A percentile compares a stretch with the other conserved stretches of the same genome.
phyloP scores from a whole-genome alignment of 2,113 vertebrate species.

The Alosa alosa region DNA sequence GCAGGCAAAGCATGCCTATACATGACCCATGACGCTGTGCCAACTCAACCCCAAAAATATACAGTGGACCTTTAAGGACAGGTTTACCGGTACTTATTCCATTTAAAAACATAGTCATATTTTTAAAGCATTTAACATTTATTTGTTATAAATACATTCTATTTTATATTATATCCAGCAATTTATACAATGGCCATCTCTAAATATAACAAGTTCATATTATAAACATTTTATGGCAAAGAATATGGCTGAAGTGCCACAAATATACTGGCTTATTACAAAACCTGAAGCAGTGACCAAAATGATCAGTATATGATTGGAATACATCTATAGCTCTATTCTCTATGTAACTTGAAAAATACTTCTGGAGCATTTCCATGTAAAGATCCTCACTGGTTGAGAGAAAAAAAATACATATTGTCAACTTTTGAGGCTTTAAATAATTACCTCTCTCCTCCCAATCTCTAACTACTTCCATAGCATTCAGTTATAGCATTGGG shows the following conservation, averaged over 20 bases:
- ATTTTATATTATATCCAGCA: not conserved
- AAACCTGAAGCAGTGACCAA: conserved; percentile 5
- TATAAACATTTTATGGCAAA: conserved; percentile 1
- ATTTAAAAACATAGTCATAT: not conserved
- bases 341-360: not conserved
- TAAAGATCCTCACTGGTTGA: not conserved
- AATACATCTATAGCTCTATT: not conserved
- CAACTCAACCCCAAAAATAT: not conserved
- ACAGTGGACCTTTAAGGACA: not conserved
- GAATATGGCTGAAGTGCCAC: not conserved
- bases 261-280: not conserved
- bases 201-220: not conserved
- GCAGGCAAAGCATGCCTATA: not conserved
- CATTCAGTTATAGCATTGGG: not conserved
- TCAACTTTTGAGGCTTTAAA: not conserved
- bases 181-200: not conserved
- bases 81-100: no score
- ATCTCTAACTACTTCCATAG: not conserved
- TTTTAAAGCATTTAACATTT: not conserved
- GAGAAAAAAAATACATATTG: not conserved
- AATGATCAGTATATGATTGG: not conserved
- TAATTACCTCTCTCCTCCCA: not conserved
- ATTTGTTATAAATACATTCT: not conserved
- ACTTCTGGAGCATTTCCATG: not conserved
- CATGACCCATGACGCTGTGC: not conserved